Base-by-base conservation (phyloP, 2,888 invertebrate genomes). In the Cyaniris semiargus region DNA sequence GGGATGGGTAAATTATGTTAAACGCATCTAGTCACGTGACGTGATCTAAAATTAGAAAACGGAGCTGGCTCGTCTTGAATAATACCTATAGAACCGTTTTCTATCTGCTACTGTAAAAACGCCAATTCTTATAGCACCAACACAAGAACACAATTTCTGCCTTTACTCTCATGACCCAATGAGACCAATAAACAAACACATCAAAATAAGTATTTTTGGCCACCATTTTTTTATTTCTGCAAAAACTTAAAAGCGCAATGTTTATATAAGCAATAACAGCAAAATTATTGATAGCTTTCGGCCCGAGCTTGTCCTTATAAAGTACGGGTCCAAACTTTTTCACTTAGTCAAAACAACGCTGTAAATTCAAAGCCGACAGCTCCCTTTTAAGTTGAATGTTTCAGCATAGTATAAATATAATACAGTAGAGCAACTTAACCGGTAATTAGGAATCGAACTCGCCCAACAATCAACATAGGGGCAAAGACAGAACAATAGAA, bases 291-390 rank as follows among this genome's bases (percentile, higher is more conserved):
- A 48, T 74, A 53, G 48, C 21, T 74, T 74, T 53, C 21, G 72
- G 21, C 1, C 27, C 0, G 18, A 27, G 48, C 53, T 27, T 48
- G 44, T 74, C 18, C 74, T 31, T 60, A 34, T 10, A 21, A 48
- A 48, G 27, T 48, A 44, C 31, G 53, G 27, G 8, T 21, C 27
- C 27, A n/a, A 76, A 76, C 76, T 76, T 70, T 76, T 70, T 76
- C 76, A 70, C 76, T 76, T 76, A 66, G 76, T 70, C 76, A 76
- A 66, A 76, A 76, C 76, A 70, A 76, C 44, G 48, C 18, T 38
- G 58, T 76, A 74, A 48, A 70, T 66, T 44, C 58, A 76, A 66
- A 76, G 76, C 76, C 70, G 70, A 66, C 44, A 66, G 34, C 56
- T 34, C 53, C 18, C 53, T 74, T 23, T 56, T 31, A 56, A 56